Percentiles rank a stretch among this genome's conserved stretches.
Conservation (phyloP, 1,140 invertebrate species). For the Microplitis demolitor region DNA sequence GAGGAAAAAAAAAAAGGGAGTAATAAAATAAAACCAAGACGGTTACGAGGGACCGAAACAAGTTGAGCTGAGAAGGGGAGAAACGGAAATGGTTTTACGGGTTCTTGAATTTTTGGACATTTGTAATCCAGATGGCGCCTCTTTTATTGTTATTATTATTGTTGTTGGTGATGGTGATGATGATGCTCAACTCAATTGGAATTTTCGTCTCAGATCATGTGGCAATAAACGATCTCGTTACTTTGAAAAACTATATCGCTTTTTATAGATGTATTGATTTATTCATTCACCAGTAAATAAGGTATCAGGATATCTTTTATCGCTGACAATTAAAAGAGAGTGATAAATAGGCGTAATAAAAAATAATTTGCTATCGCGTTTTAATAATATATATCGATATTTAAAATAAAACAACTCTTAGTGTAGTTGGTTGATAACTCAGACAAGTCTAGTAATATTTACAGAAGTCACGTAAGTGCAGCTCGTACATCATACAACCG, state of each 20-base stretch:
- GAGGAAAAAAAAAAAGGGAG: background rate
- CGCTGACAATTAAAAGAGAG: no score
- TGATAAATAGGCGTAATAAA: no score
- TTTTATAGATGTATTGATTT: background rate
- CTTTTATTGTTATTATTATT: background rate
- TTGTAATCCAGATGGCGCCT: slow-evolving; percentile 8
- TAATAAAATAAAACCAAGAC: background rate
- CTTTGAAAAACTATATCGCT: no score
- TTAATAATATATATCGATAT: no score
- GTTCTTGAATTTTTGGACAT: background rate
- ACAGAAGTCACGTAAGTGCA: slow-evolving; percentile 21
- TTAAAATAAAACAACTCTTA: no score
- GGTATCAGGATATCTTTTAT: no score
- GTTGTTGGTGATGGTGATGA: background rate
- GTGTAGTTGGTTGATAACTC: background rate
- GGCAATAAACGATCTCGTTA: no score
- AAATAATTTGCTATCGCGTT: no score
- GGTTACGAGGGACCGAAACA: background rate
- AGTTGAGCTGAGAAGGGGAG: background rate
- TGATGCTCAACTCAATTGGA: background rate
- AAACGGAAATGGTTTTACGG: slow-evolving; percentile 13
- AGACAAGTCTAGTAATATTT: slow-evolving; percentile 12
- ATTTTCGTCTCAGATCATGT: background rate
- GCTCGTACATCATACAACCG: slow-evolving; percentile 8
- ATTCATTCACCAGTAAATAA: background rate